Evolutionary conservation across 2,113 vertebrate genomes (phyloP).

Genomic region (Eublepharis macularius): DNA sequence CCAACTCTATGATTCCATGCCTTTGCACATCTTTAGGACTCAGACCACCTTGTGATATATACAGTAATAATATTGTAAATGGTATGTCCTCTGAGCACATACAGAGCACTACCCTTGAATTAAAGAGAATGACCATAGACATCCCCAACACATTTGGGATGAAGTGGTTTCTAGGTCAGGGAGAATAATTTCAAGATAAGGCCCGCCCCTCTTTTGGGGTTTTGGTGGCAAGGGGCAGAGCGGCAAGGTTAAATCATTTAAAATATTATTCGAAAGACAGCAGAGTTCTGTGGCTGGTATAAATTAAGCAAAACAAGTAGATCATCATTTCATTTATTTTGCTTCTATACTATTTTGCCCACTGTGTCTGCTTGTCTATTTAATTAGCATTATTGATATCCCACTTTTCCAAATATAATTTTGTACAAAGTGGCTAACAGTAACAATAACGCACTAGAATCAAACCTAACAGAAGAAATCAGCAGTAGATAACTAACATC

Average conservation of each 20-base stretch:
- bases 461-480: no score
- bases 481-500: no score
- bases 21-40: no score
- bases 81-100: not conserved
- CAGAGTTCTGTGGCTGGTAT: not conserved
- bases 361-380: not conserved
- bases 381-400: no score
- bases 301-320: not conserved
- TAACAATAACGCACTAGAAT: no score
- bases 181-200: not conserved
- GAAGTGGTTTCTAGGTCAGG: not conserved
- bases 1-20: no score
- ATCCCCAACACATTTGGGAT: not conserved
- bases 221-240: not conserved
- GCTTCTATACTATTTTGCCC: not conserved
- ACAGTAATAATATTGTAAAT: no score
- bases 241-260: not conserved
- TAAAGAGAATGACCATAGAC: not conserved
- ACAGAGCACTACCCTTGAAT: not conserved
- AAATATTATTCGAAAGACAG: not conserved
- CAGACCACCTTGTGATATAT: not conserved
- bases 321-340: not conserved
- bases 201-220: not conserved
- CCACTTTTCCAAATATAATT: no score
- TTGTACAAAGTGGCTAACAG: no score